These are phyloP conservation scores for Portevinia maculata DNA, from an alignment of 2,888 invertebrate species.

Conservation along the genomic window DNA sequence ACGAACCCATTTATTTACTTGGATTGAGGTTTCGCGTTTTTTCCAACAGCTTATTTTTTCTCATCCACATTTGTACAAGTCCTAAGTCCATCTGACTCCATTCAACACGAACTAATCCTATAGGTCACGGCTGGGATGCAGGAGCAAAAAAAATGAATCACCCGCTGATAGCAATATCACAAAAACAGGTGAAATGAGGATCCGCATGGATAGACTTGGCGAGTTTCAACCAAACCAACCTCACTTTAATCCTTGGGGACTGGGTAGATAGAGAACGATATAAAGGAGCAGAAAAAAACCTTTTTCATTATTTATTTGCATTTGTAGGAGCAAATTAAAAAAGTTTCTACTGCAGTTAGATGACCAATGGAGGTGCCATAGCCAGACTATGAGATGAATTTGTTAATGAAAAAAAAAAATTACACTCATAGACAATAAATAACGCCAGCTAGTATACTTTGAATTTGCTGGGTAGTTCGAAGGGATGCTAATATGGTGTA, in stretches of 20 bases:
- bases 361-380: constrained; percentile 66
- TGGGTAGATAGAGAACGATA: constrained; percentile 28
- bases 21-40: constrained; percentile 49
- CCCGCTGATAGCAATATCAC: constrained; percentile 45
- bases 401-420: constrained; percentile 68
- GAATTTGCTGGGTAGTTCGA: constrained; percentile 2
- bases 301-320: constrained; percentile 66
- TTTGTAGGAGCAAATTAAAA: constrained; percentile 66
- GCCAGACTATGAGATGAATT: constrained; percentile 67
- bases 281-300: constrained; percentile 2
- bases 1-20: constrained; percentile 37
- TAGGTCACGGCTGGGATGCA: constrained; percentile 37
- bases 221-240: constrained; percentile 28
- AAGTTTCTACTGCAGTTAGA: constrained; percentile 70
- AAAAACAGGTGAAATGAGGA: constrained; percentile 56
- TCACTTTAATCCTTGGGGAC: constrained; percentile 57
- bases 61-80: constrained; percentile 14
- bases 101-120: constrained; percentile 59
- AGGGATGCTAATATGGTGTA: constrained; percentile 62
- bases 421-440: constrained; percentile 11
- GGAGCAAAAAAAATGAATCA: constrained; percentile 39
- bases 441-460: not conserved
- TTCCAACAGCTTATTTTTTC: too few species aligned
- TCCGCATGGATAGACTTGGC: constrained; percentile 44
- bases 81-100: constrained; percentile 45